phyloP scores from a whole-genome alignment of 2,113 vertebrate species.

The Ctenodactylus gundi region DNA sequence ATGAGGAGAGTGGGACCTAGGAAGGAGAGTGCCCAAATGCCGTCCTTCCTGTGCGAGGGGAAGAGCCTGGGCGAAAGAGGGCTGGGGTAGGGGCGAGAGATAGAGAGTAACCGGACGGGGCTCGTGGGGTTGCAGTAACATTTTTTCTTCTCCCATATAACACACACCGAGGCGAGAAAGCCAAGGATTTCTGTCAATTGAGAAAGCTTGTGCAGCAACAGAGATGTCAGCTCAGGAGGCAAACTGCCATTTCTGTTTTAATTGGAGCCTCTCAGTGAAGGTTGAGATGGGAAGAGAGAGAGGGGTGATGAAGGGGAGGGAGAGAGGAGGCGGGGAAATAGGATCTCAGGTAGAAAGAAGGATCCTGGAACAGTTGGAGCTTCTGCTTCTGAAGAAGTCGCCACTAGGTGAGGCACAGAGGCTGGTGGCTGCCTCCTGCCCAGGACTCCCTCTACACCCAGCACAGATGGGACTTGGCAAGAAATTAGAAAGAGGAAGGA shows the following conservation, averaged over 20 bases:
- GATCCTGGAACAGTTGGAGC: accelerated
- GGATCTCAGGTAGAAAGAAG: background rate
- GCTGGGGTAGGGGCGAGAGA: background rate
- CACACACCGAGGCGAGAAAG: slow-evolving; percentile 40
- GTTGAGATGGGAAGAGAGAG: no score
- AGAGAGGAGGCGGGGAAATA: background rate
- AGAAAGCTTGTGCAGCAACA: slow-evolving; percentile 39
- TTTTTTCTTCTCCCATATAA: background rate
- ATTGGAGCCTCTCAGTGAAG: slow-evolving; percentile 24
- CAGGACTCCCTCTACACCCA: accelerated
- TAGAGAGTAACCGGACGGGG: background rate
- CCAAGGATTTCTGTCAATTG: slow-evolving; percentile 70
- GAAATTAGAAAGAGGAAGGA: background rate
- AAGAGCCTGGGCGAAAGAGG: background rate
- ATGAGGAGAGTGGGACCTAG: background rate
- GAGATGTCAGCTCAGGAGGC: slow-evolving; percentile 24
- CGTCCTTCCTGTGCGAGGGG: background rate
- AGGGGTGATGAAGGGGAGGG: background rate
- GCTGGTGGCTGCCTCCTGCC: background rate
- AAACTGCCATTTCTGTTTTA: slow-evolving; percentile 54
- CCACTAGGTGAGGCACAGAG: background rate
- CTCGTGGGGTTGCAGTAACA: background rate
- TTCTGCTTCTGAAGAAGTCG: background rate
- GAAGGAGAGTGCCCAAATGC: no score
- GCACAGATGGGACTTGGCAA: background rate